phyloP scores from a whole-genome alignment of 2,113 vertebrate species.

The Halichoeres trimaculatus region DNA sequence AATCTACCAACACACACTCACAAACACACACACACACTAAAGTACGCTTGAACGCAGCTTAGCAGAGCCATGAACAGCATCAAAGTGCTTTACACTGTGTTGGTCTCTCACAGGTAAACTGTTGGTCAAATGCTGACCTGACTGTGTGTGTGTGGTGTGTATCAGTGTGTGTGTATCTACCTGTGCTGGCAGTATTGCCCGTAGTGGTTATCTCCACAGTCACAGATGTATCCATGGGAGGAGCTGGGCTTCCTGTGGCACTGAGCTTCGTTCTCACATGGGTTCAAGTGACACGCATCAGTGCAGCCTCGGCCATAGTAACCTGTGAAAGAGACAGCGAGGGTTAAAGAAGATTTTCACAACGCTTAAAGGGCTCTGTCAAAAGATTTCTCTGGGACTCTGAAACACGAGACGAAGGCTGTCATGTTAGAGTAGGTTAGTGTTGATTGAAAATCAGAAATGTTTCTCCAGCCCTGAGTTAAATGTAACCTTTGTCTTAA shows the following conservation, averaged over 20 bases:
- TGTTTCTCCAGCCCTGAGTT: too few relatives aligned
- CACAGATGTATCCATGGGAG: conserved; percentile 91
- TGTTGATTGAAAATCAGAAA: too few relatives aligned
- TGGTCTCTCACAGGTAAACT: conserved; percentile 16
- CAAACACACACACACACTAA: conserved; percentile 3
- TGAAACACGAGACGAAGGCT: too few relatives aligned
- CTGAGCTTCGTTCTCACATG: conserved; percentile 94
- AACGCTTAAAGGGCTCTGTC: too few relatives aligned
- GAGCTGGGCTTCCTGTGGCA: conserved; percentile 90
- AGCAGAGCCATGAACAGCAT: conserved; percentile 15
- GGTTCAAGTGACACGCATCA: conserved; percentile 93
- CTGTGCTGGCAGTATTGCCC: conserved; percentile 98
- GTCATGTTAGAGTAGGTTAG: too few relatives aligned
- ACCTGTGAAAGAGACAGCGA: conserved; percentile 76
- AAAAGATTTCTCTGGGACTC: too few relatives aligned
- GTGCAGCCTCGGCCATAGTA: conserved; percentile 92
- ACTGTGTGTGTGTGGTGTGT: neutral
- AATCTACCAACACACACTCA: conserved; percentile 15
- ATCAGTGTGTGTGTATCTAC: conserved; percentile 71
- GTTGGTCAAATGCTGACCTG: conserved; percentile 5
- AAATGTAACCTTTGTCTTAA: too few relatives aligned
- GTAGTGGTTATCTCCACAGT: conserved; percentile 91
- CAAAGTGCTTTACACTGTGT: neutral
- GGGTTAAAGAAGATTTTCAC: too few relatives aligned
- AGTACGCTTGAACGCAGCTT: conserved; percentile 11